These are phyloP conservation scores for Liasis olivaceus DNA, from an alignment of 2,797 vertebrate species.

Conservation along the genomic window DNA sequence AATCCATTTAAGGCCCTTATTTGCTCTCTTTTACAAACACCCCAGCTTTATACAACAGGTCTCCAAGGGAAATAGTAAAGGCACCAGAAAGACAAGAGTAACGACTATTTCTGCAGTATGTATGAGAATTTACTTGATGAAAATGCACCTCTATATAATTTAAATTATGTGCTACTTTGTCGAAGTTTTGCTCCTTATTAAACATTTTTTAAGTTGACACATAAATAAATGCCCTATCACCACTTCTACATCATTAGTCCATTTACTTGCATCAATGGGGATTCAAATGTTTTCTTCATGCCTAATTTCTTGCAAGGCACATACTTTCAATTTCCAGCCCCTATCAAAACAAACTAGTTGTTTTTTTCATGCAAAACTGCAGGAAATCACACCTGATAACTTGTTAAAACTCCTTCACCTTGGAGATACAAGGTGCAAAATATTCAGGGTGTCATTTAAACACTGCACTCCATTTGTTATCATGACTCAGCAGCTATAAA, in stretches of 20 bases:
- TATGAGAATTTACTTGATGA: not conserved
- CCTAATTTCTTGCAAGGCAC: not conserved
- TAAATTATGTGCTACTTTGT: not conserved
- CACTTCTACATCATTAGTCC: not conserved
- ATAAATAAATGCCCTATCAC: not conserved
- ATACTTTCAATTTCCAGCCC: accelerated
- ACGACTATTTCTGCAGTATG: not conserved
- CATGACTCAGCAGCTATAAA: not conserved
- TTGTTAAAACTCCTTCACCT: slow-evolving; percentile 8
- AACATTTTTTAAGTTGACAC: not conserved
- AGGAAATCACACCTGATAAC: slow-evolving; percentile 2
- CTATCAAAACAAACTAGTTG: not conserved
- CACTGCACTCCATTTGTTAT: accelerated
- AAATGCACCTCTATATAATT: not conserved
- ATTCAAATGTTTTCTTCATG: not conserved
- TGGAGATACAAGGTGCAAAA: slow-evolving; percentile 15
- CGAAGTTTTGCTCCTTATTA: not conserved
- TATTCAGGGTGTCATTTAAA: not conserved
- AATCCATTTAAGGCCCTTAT: not conserved
- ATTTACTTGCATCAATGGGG: not conserved
- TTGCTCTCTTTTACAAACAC: not conserved
- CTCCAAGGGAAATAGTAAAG: not conserved
- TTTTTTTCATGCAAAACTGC: not conserved
- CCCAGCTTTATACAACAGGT: not conserved
- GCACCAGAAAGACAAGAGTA: not conserved